Evolutionary conservation across 1,140 invertebrate genomes (phyloP).

Genomic region (Drosophila punjabiensis): DNA sequence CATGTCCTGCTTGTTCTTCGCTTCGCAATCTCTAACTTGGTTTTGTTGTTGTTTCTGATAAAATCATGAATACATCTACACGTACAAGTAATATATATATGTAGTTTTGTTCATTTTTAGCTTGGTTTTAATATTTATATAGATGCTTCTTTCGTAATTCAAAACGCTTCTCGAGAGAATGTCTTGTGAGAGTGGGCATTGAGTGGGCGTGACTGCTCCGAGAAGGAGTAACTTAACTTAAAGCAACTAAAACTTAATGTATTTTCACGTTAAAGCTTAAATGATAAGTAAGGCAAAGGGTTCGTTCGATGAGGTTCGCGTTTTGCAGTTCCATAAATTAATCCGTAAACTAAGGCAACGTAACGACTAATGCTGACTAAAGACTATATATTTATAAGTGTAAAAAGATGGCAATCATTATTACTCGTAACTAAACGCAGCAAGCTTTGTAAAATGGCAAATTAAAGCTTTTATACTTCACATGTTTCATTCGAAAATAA

Average conservation of each 20-base stretch:
- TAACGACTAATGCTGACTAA: constrained; percentile 46
- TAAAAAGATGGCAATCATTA: constrained; percentile 70
- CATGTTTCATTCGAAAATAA: constrained; percentile 49
- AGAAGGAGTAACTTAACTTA: constrained; percentile 29
- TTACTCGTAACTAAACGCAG: constrained; percentile 59
- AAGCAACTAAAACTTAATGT: constrained; percentile 68
- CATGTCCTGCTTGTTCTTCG: constrained; percentile 35
- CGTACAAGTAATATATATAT: constrained; percentile 55
- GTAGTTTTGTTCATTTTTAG: constrained; percentile 32
- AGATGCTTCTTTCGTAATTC: constrained; percentile 20
- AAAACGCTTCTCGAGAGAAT: constrained; percentile 34
- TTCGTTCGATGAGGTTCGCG: constrained; percentile 65
- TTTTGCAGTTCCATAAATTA: constrained; percentile 41
- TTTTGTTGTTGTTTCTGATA: constrained; percentile 33
- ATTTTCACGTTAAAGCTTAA: constrained; percentile 70
- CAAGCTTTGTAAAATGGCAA: constrained; percentile 79
- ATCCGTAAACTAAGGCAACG: constrained; percentile 43
- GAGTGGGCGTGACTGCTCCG: constrained; percentile 64
- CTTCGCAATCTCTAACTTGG: constrained; percentile 7
- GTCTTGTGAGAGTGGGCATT: constrained; percentile 37
- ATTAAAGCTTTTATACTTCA: constrained; percentile 82
- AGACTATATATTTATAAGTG: constrained; percentile 25
- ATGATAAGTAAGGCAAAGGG: constrained; percentile 77
- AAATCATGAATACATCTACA: constrained; percentile 81
- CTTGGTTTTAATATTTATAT: constrained; percentile 47